These are phyloP conservation scores for Chesias legatella DNA, from an alignment of 2,888 invertebrate species.

Conservation along the genomic window DNA sequence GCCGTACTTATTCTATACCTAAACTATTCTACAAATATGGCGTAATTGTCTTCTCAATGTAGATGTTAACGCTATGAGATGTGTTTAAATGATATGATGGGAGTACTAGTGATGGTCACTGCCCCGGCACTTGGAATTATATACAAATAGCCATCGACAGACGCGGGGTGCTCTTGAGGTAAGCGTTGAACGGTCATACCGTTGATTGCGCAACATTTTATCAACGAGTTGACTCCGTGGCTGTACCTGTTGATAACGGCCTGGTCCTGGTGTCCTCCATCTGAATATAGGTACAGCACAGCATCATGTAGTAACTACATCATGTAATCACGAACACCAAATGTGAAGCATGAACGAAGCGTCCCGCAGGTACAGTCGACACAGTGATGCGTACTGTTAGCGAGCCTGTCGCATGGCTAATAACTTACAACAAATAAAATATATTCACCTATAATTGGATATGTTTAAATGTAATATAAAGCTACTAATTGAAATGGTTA, in stretches of 20 bases:
- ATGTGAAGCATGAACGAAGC: too few relatives aligned
- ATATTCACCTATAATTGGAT: slow-evolving; percentile 65
- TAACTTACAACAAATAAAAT: slow-evolving; percentile 44
- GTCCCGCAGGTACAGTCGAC: too few relatives aligned
- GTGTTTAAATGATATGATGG: slow-evolving; percentile 68
- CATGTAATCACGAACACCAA: too few relatives aligned
- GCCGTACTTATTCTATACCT: slow-evolving; percentile 54
- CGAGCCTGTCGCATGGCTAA: slow-evolving; percentile 41
- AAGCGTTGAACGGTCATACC: too few relatives aligned
- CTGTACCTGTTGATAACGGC: too few relatives aligned
- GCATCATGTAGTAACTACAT: too few relatives aligned
- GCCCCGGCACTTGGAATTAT: slow-evolving; percentile 33
- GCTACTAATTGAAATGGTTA: slow-evolving; percentile 39
- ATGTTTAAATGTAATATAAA: slow-evolving; percentile 59
- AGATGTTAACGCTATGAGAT: slow-evolving; percentile 74
- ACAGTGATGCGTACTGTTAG: slow-evolving; percentile 12
- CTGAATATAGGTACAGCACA: too few relatives aligned
- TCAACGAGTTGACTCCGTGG: too few relatives aligned
- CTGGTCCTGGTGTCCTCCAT: too few relatives aligned
- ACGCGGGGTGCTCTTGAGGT: too few relatives aligned
- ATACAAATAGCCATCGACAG: slow-evolving; percentile 35
- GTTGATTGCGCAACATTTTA: too few relatives aligned
- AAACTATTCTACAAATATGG: slow-evolving; percentile 56
- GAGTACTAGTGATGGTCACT: slow-evolving; percentile 20
- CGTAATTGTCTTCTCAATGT: slow-evolving; percentile 64